Base-by-base conservation (phyloP, 2,888 invertebrate species). In the Leptinotarsa peninsularis region DNA sequence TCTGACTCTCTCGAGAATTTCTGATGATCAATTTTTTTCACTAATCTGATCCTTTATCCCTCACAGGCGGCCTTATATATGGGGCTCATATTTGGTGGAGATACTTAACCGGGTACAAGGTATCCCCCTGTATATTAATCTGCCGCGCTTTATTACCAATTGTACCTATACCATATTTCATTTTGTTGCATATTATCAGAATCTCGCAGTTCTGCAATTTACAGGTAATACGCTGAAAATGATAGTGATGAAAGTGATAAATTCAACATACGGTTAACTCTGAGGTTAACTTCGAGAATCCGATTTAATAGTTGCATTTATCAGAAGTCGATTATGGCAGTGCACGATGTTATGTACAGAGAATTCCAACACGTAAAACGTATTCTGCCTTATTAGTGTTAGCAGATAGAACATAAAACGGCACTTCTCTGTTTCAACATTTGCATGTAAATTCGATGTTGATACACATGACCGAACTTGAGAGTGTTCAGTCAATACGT, bases 331-430 rank as follows among this genome's bases (percentile, higher is more conserved):
- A 72, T 75, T 75, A 75, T 69, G 75, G 69, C 68, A 63, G 68
- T 66, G 72, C 69, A 72, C 72, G 68, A 69, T 63, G 72, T 66
- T 63, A 69, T 73, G 74, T 75, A 52, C 56, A 71, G 71, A 74
- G 78, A 75, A 78, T 78, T 73, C 76, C 74, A 76, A 78, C 78
- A 78, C 74, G 78, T 76, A 71, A 75, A 78, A 78, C 67, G 68
- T 73, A 78, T 78, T 73, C 71, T 72, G 66, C 71, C 72, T 74
- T 73, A 74, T 63, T 63, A 78, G 71, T 78, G 78, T 78, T 78
- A 58, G 75, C 63, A 72, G 72, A 72, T 75, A 72, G 27, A 76
- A 78, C 76, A 78, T 69, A 74, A 76, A 75, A 74, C 67, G 74
- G 74, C 73, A 75, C 71, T 76, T 67, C 54, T 63, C 43, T 17